These are phyloP conservation scores for Pungitius pungitius DNA, from an alignment of 2,113 vertebrate genomes.

Conservation along the genomic window DNA sequence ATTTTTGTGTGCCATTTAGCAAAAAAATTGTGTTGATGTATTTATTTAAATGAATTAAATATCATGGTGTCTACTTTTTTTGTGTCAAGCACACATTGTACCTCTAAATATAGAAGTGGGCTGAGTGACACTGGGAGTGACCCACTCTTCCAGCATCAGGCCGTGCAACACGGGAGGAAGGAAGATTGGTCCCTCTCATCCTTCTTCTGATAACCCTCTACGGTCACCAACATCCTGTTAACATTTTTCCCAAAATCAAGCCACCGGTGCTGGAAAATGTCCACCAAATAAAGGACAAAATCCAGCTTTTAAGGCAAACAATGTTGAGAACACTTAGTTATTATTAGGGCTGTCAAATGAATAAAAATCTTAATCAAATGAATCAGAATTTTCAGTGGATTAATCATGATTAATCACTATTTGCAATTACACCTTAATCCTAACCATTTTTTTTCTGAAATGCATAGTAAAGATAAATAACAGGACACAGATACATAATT, in stretches of 20 bases:
- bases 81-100: conserved; percentile 36
- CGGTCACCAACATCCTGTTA: conserved; percentile 34
- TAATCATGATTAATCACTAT: no score
- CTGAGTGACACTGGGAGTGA: conserved; percentile 58
- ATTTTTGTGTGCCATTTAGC: neutral
- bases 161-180: conserved; percentile 60
- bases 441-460: no score
- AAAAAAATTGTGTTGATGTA: neutral
- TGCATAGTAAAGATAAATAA: no score
- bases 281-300: neutral
- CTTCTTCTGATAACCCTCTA: conserved; percentile 35
- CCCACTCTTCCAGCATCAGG: conserved; percentile 45
- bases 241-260: conserved; percentile 6
- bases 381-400: no score
- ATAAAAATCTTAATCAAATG: no score
- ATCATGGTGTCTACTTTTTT: conserved; percentile 1
- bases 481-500: no score
- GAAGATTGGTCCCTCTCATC: conserved; percentile 51
- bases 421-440: no score
- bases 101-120: conserved; percentile 66
- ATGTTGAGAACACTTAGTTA: conserved; percentile 13
- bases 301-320: conserved; percentile 9
- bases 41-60: neutral
- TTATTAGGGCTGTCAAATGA: no score
- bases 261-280: neutral